These are phyloP conservation scores for Macrophya annulata DNA, from an alignment of 2,888 invertebrate species.

Conservation along the genomic window DNA sequence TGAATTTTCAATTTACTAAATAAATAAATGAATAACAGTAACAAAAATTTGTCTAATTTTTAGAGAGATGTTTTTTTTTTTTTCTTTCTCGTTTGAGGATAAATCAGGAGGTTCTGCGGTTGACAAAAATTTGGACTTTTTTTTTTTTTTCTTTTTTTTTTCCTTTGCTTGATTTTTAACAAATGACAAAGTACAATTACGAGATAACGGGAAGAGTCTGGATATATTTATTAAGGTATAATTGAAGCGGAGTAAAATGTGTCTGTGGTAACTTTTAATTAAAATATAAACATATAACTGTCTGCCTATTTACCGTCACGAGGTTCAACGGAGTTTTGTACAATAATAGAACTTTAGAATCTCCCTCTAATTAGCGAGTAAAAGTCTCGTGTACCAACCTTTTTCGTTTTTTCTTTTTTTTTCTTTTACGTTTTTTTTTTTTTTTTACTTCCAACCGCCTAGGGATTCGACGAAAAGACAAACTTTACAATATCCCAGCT, in stretches of 20 bases:
- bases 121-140: too few species aligned
- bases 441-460: neutral
- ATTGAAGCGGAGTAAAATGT: slow-evolving; percentile 4
- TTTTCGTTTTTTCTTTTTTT: neutral
- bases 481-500: neutral
- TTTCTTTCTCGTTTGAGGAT: too few species aligned
- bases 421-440: neutral
- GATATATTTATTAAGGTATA: slow-evolving; percentile 9
- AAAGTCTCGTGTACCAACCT: neutral
- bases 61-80: too few species aligned
- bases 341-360: slow-evolving; percentile 36
- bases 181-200: neutral
- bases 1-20: too few species aligned
- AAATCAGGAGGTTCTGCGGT: too few species aligned
- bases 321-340: slow-evolving; percentile 21
- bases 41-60: too few species aligned
- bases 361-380: slow-evolving; percentile 40
- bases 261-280: slow-evolving; percentile 34
- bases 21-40: too few species aligned
- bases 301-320: slow-evolving; percentile 28
- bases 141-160: neutral
- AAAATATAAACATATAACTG: slow-evolving; percentile 45
- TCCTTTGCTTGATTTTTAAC: neutral
- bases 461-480: neutral
- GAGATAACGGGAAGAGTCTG: neutral